Conservation (phyloP, 2,888 invertebrate genomes). For the Heliconius cydno region DNA sequence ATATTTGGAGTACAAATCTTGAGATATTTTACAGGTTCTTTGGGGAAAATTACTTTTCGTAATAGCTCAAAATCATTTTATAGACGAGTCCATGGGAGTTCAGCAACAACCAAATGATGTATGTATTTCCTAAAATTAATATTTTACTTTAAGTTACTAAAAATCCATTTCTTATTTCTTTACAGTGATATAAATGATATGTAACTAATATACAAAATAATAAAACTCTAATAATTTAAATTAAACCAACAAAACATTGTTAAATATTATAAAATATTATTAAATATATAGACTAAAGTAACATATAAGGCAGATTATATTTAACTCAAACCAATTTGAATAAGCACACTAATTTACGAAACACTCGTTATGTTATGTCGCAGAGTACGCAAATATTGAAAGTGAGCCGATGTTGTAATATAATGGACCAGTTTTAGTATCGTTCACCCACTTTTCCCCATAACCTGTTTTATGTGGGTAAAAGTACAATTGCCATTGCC, state of each 20-base stretch:
- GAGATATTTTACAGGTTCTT: conserved; percentile 59
- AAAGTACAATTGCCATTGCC: conserved; percentile 51
- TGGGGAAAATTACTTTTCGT: conserved; percentile 67
- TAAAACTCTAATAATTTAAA: no score
- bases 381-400: conserved; percentile 61
- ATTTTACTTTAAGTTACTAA: background rate
- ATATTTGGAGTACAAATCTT: background rate
- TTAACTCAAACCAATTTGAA: conserved; percentile 28
- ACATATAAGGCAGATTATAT: background rate
- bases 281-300: background rate
- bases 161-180: background rate
- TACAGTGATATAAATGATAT: background rate
- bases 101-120: conserved; percentile 57
- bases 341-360: conserved; percentile 39
- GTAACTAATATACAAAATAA: no score
- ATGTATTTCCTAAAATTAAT: conserved; percentile 51
- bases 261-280: background rate
- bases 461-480: conserved; percentile 61
- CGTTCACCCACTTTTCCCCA: conserved; percentile 76
- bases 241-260: background rate
- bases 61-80: conserved; percentile 65
- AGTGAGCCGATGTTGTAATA: conserved; percentile 67
- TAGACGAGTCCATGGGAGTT: conserved; percentile 51
- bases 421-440: conserved; percentile 54
- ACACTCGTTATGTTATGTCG: conserved; percentile 46